Base-by-base conservation (phyloP, 2,797 vertebrate genomes). In the Melopsittacus undulatus region DNA sequence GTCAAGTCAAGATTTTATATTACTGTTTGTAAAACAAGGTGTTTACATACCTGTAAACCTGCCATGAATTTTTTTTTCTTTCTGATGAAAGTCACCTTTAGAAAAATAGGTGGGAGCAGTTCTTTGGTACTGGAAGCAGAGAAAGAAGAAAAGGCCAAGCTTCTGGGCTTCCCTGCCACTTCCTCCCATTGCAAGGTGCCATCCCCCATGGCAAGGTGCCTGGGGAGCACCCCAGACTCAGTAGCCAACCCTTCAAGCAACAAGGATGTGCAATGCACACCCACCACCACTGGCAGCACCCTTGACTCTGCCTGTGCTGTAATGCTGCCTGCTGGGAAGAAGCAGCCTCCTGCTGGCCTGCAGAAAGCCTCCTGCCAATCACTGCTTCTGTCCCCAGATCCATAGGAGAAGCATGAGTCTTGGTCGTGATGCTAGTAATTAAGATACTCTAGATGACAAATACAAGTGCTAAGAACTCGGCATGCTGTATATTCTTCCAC, bases 41-140 rank as follows among this genome's bases (percentile, higher is more conserved):
- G 86, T 94, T 96, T 96, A 96, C 94, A 95, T 92, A 94, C 80
- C 70, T 95, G 87, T 96, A 97, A 96, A 94, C 48, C 74, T 96
- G 91, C 83, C 80, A 87, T 23, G 23, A 42, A 16, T 30, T 14
- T 40, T 56, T 34, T 23, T 19, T 21, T 15, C 52, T 14, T 22
- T 11, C 51, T 42, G 68, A 95, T 70, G 57, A 79, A 95, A 91
- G 61, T 68, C 84, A 87, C 84, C 69, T 80, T 85, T 57, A 80
- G 72, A 92, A 82, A 92, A 22, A 29, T 72, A 83, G 45, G 62
- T 91, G 66, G 85, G 96, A 96, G 68, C 19, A 42, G 32, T 42
- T 94, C 67, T 81, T 92, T 75, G 90, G 83, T 81, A 57, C 52
- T 4, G 20, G 72, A 38, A 24, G 34, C 43, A 87, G 51, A 49